Conservation (phyloP, 2,113 vertebrate species). For the Onychostruthus taczanowskii region DNA sequence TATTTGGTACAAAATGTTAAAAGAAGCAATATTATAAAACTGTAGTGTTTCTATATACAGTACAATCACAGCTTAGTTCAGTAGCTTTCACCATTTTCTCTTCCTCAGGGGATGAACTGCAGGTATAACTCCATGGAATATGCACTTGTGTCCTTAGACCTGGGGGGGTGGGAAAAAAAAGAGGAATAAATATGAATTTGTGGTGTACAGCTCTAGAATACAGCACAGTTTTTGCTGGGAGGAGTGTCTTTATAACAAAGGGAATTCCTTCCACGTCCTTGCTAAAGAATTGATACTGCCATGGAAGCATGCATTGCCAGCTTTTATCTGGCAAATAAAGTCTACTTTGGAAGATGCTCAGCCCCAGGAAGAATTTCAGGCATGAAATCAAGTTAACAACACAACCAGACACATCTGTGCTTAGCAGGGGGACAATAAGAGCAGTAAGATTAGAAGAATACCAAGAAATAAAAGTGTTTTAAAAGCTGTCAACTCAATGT, state of each 20-base stretch:
- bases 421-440: not conserved
- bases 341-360: not conserved
- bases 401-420: not conserved
- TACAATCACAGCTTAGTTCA: conserved; percentile 81
- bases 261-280: not conserved
- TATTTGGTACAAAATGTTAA: conserved; percentile 75
- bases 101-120: conserved; percentile 54
- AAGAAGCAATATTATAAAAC: conserved; percentile 67
- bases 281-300: not conserved
- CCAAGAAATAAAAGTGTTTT: not conserved
- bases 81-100: conserved; percentile 71
- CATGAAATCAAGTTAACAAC: not conserved
- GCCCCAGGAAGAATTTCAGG: not conserved
- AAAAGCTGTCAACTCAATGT: not conserved
- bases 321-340: not conserved
- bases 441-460: not conserved
- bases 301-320: not conserved
- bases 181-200: not conserved
- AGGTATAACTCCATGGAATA: conserved; percentile 1
- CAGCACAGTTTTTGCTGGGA: not conserved
- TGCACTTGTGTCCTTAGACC: conserved; percentile 52
- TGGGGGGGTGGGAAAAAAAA: not conserved
- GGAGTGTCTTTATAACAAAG: not conserved
- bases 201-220: not conserved
- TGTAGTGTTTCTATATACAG: conserved; percentile 78